A percentile compares a stretch with the other conserved stretches of the same genome.
Evolutionary conservation across 2,113 vertebrate genomes (phyloP).

Genomic region (Polypterus senegalus): DNA sequence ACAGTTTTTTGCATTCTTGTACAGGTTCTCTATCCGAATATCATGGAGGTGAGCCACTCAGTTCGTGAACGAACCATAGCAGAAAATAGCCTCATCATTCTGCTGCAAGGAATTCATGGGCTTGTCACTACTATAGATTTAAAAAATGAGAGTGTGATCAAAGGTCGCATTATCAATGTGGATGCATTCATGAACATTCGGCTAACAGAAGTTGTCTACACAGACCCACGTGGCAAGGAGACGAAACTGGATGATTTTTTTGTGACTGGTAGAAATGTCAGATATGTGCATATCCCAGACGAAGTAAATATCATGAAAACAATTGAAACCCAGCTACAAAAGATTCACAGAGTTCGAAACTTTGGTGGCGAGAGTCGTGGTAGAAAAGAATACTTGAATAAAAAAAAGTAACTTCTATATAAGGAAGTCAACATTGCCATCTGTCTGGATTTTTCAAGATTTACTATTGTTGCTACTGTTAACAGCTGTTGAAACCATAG

Average conservation of each 20-base stretch:
- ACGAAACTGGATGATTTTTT: conserved; percentile 69
- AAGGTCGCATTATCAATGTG: conserved; percentile 68
- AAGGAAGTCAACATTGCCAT: too few relatives aligned
- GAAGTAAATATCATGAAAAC: conserved; percentile 71
- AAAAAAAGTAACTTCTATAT: conserved; percentile 14
- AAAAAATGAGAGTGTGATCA: conserved; percentile 71
- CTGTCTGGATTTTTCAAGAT: too few relatives aligned
- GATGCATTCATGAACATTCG: conserved; percentile 95
- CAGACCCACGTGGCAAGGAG: conserved; percentile 50
- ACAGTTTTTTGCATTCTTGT: neutral
- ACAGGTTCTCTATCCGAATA: neutral
- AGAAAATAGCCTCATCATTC: conserved; percentile 87
- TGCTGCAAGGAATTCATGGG: conserved; percentile 81
- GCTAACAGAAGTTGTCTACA: conserved; percentile 64
- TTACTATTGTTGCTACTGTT: too few relatives aligned
- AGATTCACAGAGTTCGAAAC: conserved; percentile 69
- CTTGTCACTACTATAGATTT: conserved; percentile 79
- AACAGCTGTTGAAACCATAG: too few relatives aligned
- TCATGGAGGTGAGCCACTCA: conserved; percentile 67
- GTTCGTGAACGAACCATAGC: conserved; percentile 82
- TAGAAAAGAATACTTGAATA: conserved; percentile 60
- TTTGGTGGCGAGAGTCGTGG: conserved; percentile 56
- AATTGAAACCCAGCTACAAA: conserved; percentile 66
- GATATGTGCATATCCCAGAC: conserved; percentile 87
- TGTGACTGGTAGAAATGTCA: conserved; percentile 75